These are phyloP conservation scores for Otis tarda DNA, from an alignment of 2,113 vertebrate species.

Conservation along the genomic window DNA sequence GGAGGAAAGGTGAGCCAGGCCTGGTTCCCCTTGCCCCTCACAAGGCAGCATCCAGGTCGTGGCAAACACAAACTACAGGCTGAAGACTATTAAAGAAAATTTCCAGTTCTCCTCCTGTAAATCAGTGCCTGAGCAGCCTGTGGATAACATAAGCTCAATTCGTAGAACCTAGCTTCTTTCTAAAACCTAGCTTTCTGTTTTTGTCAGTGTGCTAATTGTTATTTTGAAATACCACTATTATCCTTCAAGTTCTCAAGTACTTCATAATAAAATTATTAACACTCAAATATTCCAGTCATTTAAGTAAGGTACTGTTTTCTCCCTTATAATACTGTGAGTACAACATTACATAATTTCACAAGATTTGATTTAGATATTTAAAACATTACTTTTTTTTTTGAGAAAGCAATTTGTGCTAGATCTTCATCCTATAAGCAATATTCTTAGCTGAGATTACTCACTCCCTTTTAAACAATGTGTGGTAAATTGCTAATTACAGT, in stretches of 20 bases:
- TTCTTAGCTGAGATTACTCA: not conserved
- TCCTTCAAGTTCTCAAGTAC: not conserved
- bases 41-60: not conserved
- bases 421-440: not conserved
- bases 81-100: not conserved
- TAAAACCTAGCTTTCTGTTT: fast-evolving
- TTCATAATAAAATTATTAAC: not conserved
- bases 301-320: not conserved
- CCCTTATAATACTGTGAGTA: not conserved
- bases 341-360: not conserved
- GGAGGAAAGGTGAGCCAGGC: not conserved
- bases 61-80: not conserved
- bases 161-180: not conserved
- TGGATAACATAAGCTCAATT: not conserved
- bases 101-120: not conserved
- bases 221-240: not conserved
- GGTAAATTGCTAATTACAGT: constrained; percentile 25
- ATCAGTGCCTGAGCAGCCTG: not conserved
- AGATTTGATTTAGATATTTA: not conserved
- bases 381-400: not conserved
- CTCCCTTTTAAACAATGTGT: not conserved
- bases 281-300: not conserved
- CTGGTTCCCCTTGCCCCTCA: not conserved
- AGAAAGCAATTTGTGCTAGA: not conserved
- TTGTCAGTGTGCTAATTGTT: not conserved